phyloP scores from a whole-genome alignment of 1,140 invertebrate species.

The Ips typographus region DNA sequence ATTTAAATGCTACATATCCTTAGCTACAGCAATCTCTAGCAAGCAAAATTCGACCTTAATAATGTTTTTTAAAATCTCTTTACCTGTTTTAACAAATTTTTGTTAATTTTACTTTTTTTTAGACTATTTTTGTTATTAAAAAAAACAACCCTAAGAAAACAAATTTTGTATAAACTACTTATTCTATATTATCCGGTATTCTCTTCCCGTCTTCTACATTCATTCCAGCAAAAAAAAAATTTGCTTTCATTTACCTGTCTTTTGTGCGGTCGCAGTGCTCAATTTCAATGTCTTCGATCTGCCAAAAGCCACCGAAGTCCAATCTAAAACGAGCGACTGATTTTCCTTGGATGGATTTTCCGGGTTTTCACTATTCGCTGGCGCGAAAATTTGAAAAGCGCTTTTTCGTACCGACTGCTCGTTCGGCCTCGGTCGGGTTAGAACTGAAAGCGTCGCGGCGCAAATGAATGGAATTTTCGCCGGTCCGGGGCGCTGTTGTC shows the following conservation, averaged over 20 bases:
- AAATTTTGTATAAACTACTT: too few species aligned
- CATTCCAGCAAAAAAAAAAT: not conserved
- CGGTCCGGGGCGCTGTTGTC: slow-evolving; percentile 16
- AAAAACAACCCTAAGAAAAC: too few species aligned
- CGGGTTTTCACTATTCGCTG: slow-evolving; percentile 30
- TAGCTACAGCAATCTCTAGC: too few species aligned
- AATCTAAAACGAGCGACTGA: slow-evolving; percentile 9
- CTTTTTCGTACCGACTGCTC: slow-evolving; percentile 26
- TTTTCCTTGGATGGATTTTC: slow-evolving; percentile 6
- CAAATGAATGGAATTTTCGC: slow-evolving; percentile 14
- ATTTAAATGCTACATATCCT: too few species aligned
- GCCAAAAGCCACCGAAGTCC: slow-evolving; percentile 10
- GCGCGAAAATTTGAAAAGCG: slow-evolving; percentile 31
- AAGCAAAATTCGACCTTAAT: too few species aligned
- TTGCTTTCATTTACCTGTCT: slow-evolving; percentile 14
- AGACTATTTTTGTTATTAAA: too few species aligned
- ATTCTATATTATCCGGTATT: too few species aligned
- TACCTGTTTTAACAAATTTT: too few species aligned
- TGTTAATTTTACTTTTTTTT: too few species aligned
- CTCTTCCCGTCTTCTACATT: not conserved
- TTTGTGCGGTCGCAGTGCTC: slow-evolving; percentile 12
- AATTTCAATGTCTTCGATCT: slow-evolving; percentile 24
- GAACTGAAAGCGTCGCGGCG: slow-evolving; percentile 19
- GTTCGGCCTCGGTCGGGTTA: slow-evolving; percentile 27
- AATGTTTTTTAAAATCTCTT: too few species aligned